Evolutionary conservation across 1,140 invertebrate genomes (phyloP), one percentile per base, ranked within the genome.

Genomic region (Trypoxylus dichotomus): DNA sequence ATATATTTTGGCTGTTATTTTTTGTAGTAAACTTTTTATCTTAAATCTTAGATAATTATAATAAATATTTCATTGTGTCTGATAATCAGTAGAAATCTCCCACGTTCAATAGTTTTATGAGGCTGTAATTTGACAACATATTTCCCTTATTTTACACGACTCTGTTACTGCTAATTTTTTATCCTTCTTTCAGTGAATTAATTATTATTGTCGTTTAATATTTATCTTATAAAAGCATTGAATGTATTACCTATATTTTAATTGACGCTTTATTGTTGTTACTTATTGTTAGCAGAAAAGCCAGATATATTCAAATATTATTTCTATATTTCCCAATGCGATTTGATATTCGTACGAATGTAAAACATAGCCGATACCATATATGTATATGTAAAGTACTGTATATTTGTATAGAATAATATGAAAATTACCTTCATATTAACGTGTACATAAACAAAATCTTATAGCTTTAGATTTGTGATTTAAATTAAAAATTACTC

Each of bases 401-500:
- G 71, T 73, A 73, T 32, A 73, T 73, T 73, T 75, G 74, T 75
- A 75, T 75, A 75, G 74, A 37, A 27, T 15, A 19, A 37, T 11
- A 3, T 73, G 10, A 63, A 27, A 63, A 11, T 24, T 63, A 21
- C 15, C 60, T 25, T 6, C 19, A 63, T 73, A 37, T 73, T 42
- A 73, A 25, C 8, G 3, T 75, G 74, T 75, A 75, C 74, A 75
- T 75, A 75, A 75, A n/a, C 3, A 75, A 42, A 75, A 63, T 47
- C 63, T n/a, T 21, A 75, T 75, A 75, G 74, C 74, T 75, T 75
- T 75, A 75, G 74, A 75, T 21, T 75, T 75, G 74, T 75, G 74
- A 75, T 75, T 54, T 47, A 47, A 75, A 75, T 75, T 63, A 63
- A 47, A 80, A 81, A 77, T 82, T 79, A 10, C 83, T 63, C 21